phyloP scores from a whole-genome alignment of 1,140 invertebrate species.

The Magallana ariakensis region DNA sequence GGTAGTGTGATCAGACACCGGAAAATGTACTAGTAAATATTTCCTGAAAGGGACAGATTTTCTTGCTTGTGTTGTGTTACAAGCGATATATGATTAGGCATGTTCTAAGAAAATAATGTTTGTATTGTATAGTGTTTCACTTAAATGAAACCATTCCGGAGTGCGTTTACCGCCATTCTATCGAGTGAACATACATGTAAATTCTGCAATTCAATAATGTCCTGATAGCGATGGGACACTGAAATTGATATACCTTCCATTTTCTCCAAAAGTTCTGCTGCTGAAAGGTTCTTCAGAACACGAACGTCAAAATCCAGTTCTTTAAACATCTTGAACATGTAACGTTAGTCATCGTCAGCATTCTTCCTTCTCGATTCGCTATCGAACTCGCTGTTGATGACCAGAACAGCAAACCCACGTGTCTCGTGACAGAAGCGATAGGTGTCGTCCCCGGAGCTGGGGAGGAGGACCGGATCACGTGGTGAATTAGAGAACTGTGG shows the following conservation, averaged over 20 bases:
- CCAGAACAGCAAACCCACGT: conserved; percentile 40
- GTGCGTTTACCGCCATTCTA: no score
- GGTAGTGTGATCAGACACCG: no score
- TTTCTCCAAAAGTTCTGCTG: not conserved
- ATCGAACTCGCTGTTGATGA: conserved; percentile 48
- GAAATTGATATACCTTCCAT: not conserved
- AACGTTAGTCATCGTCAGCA: conserved; percentile 16
- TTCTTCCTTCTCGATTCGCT: conserved; percentile 35
- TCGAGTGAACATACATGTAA: no score
- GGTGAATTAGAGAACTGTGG: not conserved
- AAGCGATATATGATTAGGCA: no score
- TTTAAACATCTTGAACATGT: conserved; percentile 38
- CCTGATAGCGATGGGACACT: no score
- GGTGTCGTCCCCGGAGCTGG: not conserved
- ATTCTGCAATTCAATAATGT: no score
- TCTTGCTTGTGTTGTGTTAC: no score
- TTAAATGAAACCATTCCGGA: no score
- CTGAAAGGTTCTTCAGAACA: conserved; percentile 38
- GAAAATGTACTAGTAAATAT: no score
- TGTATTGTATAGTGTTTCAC: no score
- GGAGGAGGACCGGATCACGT: not conserved
- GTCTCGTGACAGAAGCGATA: conserved; percentile 38
- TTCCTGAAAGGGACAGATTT: no score
- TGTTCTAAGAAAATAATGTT: no score
- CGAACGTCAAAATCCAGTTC: conserved; percentile 43